A percentile compares a stretch with the other conserved stretches of the same genome.
phyloP scores from a whole-genome alignment of 1,140 invertebrate species.

The Diploscapter pachys region DNA sequence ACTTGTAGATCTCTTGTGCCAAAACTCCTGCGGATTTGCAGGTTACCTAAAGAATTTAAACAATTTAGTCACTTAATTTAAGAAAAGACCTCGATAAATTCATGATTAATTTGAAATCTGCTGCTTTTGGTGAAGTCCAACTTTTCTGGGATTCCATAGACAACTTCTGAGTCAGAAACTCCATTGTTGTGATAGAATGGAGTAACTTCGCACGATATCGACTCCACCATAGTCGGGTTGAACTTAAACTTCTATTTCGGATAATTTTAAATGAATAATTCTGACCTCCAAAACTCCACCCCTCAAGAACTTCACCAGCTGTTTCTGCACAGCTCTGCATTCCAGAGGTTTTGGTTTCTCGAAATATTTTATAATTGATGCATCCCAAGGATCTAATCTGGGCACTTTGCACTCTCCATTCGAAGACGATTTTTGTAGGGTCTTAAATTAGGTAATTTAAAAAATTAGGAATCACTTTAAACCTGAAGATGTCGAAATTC shows the following conservation, averaged over 20 bases:
- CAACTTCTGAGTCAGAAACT: conserved; percentile 32
- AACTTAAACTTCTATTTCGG: conserved; percentile 8
- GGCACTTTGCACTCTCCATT: conserved; percentile 19
- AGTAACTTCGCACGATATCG: conserved; percentile 5
- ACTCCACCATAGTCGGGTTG: neutral
- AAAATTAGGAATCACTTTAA: too few relatives aligned
- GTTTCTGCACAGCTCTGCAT: conserved; percentile 18
- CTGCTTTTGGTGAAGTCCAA: conserved; percentile 9
- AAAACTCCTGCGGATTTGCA: conserved; percentile 4
- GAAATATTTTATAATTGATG: conserved; percentile 24
- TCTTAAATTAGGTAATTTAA: too few relatives aligned
- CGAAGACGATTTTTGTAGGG: too few relatives aligned
- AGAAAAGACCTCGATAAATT: conserved; percentile 24
- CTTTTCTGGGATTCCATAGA: conserved; percentile 4
- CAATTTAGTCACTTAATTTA: neutral
- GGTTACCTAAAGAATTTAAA: conserved; percentile 8
- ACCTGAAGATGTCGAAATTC: too few relatives aligned
- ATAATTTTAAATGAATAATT: neutral
- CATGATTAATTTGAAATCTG: conserved; percentile 18
- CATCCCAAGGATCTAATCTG: conserved; percentile 29
- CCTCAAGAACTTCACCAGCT: conserved; percentile 20
- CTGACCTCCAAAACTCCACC: conserved; percentile 23
- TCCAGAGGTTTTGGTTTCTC: conserved; percentile 23
- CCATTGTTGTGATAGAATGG: conserved; percentile 18
- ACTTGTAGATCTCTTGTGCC: conserved; percentile 16